phyloP scores from a whole-genome alignment of 2,888 invertebrate species.

The Candidula unifasciata region DNA sequence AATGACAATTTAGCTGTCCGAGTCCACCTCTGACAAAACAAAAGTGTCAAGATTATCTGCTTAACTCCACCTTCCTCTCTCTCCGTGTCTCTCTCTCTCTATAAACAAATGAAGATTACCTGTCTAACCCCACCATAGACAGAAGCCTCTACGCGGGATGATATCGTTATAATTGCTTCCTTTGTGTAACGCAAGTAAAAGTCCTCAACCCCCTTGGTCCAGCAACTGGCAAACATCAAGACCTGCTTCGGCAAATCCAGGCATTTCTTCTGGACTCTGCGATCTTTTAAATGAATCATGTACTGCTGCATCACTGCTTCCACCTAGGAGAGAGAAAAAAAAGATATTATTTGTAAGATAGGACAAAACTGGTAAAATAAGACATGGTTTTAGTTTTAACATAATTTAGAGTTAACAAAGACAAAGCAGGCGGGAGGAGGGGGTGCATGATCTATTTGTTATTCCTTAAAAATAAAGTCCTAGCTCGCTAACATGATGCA shows the following conservation, averaged over 20 bases:
- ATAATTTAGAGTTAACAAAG: too few relatives aligned
- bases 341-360: too few relatives aligned
- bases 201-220: conserved; percentile 82
- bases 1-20: too few relatives aligned
- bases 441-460: too few relatives aligned
- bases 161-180: conserved; percentile 84
- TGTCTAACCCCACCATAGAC: conserved; percentile 81
- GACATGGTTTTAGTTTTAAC: too few relatives aligned
- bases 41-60: too few relatives aligned
- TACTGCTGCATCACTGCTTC: conserved; percentile 62
- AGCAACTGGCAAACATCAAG: conserved; percentile 80
- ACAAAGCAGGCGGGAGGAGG: too few relatives aligned
- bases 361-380: too few relatives aligned
- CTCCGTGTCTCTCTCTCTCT: too few relatives aligned
- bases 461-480: too few relatives aligned
- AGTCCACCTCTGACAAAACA: not conserved
- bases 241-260: conserved; percentile 68
- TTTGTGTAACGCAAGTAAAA: conserved; percentile 81
- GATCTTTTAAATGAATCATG: conserved; percentile 55
- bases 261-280: conserved; percentile 37
- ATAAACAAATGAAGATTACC: conserved; percentile 54
- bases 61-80: too few relatives aligned
- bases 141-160: conserved; percentile 86
- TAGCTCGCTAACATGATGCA: too few relatives aligned
- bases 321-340: conserved; percentile 53